Evolutionary conservation across 2,113 vertebrate species (phyloP), one percentile per base, ranked within the genome.

Genomic region (Eublepharis macularius): DNA sequence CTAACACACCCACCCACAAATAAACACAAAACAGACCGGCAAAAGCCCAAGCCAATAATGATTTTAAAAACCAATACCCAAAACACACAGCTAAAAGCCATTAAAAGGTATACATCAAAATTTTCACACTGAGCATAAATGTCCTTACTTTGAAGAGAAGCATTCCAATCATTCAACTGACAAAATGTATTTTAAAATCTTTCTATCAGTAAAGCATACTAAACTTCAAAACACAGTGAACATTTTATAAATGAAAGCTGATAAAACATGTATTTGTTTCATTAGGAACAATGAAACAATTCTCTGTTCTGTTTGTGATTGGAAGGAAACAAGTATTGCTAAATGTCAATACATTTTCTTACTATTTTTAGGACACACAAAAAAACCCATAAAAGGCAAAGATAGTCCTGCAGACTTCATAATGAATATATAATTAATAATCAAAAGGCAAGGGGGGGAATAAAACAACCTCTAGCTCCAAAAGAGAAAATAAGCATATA

Each of bases 391-490:
- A 1, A 63, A 0, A 0, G 63, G 29, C 60, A 63, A 63, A 26
- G 24, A 63, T 26, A 63, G 60, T 26, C n/a, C 41, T n/a, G 0
- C n/a, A 1, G 70, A 39, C n/a, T 2, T 1, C 17, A 0, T 16
- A 14, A 1, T 9, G 6, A 2, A 0, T 0, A 3, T 0, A 34
- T 86, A 19, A 9, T 4, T 76, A 6, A 36, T 70, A 7, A 24
- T 68, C 0, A 0, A 17, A 29, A 57, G 12, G 9, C 78, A 65
- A 68, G 2, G 1, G 4, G 34, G 60, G 2, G 78, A 74, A 3
- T 43, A 73, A 0, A 39, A 9, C 72, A 51, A 29, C 19, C 1
- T 8, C 0, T 0, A 3, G 51, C 76, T 34, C n/a, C 66, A 68
- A 70, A 36, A 70, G 36, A 36, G 34, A 21, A 39, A 39, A 70